These are phyloP conservation scores for Macrostomum lignano DNA, from an alignment of 1,140 invertebrate genomes.

Conservation along the genomic window DNA sequence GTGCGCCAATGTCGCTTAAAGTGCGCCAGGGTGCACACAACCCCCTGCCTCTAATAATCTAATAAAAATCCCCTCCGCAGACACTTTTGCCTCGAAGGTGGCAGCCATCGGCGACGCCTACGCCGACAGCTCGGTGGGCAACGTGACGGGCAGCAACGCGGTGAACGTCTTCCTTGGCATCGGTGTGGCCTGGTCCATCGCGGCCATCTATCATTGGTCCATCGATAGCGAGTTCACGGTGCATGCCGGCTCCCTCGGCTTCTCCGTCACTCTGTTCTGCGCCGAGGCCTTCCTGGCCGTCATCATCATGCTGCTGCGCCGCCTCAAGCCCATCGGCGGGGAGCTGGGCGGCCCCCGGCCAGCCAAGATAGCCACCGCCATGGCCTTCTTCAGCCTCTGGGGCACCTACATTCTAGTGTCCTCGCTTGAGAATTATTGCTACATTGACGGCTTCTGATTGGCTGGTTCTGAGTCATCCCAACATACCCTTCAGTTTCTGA, in stretches of 20 bases:
- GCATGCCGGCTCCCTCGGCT: slow-evolving; percentile 31
- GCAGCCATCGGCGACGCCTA: slow-evolving; percentile 84
- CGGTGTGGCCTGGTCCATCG: slow-evolving; percentile 31
- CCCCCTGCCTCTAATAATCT: too few relatives aligned
- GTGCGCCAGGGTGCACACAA: too few relatives aligned
- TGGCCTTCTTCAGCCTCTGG: slow-evolving; percentile 58
- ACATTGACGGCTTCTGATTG: slow-evolving; percentile 57
- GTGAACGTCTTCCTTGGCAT: slow-evolving; percentile 57
- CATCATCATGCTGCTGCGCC: slow-evolving; percentile 43
- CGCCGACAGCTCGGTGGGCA: slow-evolving; percentile 89
- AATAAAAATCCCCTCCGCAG: slow-evolving; percentile 31
- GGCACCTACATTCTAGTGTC: slow-evolving; percentile 64
- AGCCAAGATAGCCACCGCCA: slow-evolving; percentile 42
- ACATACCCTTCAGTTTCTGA: slow-evolving; percentile 60
- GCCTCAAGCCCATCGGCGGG: slow-evolving; percentile 41
- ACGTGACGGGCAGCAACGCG: slow-evolving; percentile 92
- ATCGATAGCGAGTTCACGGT: slow-evolving; percentile 28
- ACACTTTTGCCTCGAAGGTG: slow-evolving; percentile 93
- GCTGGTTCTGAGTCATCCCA: too few relatives aligned
- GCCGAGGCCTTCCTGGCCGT: slow-evolving; percentile 29
- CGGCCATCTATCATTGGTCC: slow-evolving; percentile 25
- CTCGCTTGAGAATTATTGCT: slow-evolving; percentile 59
- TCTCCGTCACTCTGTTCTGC: slow-evolving; percentile 34
- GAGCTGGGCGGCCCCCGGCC: slow-evolving; percentile 58
- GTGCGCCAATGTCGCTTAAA: too few relatives aligned